phyloP scores from a whole-genome alignment of 2,797 vertebrate species.

The Pogonophryne albipinna region DNA sequence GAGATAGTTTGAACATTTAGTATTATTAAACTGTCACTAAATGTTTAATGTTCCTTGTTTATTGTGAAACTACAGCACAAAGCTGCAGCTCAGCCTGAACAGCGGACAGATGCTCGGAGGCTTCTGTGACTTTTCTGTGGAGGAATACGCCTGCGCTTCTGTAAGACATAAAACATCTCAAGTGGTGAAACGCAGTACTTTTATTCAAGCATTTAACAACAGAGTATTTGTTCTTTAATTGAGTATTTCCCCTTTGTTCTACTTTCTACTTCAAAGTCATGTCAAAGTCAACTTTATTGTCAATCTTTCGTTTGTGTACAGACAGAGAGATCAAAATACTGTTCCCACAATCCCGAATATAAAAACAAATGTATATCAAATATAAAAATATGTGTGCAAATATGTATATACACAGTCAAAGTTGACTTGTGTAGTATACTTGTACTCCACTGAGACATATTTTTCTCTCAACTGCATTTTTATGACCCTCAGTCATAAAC shows the following conservation, averaged over 20 bases:
- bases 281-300: too few relatives aligned
- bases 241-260: neutral
- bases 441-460: neutral
- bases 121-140: slow-evolving; percentile 59
- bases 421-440: too few relatives aligned
- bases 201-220: neutral
- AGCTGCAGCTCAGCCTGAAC: slow-evolving; percentile 60
- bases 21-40: neutral
- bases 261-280: neutral
- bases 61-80: slow-evolving; percentile 49
- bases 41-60: neutral
- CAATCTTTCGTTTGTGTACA: too few relatives aligned
- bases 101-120: neutral
- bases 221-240: neutral
- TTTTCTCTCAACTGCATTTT: neutral
- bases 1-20: neutral
- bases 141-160: slow-evolving; percentile 69
- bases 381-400: too few relatives aligned
- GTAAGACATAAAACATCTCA: slow-evolving; percentile 40
- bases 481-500: neutral
- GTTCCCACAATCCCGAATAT: too few relatives aligned
- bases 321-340: too few relatives aligned
- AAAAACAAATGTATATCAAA: too few relatives aligned
- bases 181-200: neutral
- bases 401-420: too few relatives aligned